These are phyloP conservation scores for Agriopis leucophaearia DNA, from an alignment of 2,888 invertebrate species.

Conservation along the genomic window DNA sequence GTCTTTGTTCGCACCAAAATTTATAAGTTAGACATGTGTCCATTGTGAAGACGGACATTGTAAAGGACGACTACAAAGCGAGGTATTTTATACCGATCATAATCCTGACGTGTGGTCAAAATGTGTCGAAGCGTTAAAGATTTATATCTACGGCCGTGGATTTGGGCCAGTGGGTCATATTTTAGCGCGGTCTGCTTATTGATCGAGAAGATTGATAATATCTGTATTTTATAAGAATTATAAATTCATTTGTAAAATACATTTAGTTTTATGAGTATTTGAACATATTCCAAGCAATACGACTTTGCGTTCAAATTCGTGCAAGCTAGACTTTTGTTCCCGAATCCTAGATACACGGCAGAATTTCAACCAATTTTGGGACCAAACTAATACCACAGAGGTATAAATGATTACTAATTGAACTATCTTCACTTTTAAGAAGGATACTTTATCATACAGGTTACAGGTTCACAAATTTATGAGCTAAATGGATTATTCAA, in stretches of 20 bases:
- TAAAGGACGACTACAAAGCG: slow-evolving; percentile 70
- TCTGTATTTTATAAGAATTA: background rate
- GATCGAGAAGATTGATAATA: slow-evolving; percentile 39
- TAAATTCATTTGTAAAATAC: background rate
- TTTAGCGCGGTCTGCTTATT: slow-evolving; percentile 49
- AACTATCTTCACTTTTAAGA: background rate
- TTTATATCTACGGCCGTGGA: slow-evolving; percentile 69
- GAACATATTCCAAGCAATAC: too few relatives aligned
- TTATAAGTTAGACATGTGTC: slow-evolving; percentile 81
- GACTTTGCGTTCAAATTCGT: too few relatives aligned
- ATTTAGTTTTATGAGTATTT: background rate
- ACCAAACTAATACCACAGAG: too few relatives aligned
- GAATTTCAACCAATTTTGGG: too few relatives aligned
- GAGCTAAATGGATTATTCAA: background rate
- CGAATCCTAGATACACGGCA: too few relatives aligned
- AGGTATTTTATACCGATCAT: slow-evolving; percentile 79
- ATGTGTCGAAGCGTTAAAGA: slow-evolving; percentile 83
- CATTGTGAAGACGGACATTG: slow-evolving; percentile 66
- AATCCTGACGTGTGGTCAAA: slow-evolving; percentile 83
- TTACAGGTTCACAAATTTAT: background rate
- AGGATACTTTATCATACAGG: background rate
- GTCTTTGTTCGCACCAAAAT: slow-evolving; percentile 85
- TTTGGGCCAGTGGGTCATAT: slow-evolving; percentile 61
- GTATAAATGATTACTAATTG: too few relatives aligned
- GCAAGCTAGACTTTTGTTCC: too few relatives aligned